phyloP scores from a whole-genome alignment of 1,140 invertebrate species.

The Triops cancriformis region DNA sequence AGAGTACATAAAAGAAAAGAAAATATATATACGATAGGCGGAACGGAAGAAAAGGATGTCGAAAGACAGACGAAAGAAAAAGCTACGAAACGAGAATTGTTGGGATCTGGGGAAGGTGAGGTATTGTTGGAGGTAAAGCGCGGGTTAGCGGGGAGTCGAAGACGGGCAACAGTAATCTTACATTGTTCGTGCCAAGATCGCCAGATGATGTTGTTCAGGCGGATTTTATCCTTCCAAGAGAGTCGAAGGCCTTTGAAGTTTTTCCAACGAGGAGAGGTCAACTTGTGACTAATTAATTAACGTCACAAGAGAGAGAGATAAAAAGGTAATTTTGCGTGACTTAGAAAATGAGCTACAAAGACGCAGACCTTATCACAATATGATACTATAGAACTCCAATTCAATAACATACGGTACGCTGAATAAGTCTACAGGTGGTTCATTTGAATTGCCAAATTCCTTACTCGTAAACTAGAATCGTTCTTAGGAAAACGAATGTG shows the following conservation, averaged over 20 bases:
- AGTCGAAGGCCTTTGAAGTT: slow-evolving; percentile 95
- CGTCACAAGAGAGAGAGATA: background rate
- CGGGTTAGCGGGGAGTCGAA: background rate
- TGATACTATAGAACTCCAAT: background rate
- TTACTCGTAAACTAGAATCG: too few relatives aligned
- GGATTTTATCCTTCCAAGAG: slow-evolving; percentile 95
- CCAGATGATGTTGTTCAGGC: slow-evolving; percentile 99
- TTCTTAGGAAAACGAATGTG: too few relatives aligned
- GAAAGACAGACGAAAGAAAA: too few relatives aligned
- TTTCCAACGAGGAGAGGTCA: slow-evolving; percentile 99
- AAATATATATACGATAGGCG: too few relatives aligned
- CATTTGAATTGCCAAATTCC: too few relatives aligned
- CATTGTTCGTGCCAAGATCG: slow-evolving; percentile 99
- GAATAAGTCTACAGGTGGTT: too few relatives aligned
- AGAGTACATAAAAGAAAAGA: too few relatives aligned
- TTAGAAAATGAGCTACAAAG: background rate
- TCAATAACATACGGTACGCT: too few relatives aligned
- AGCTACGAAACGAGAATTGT: too few relatives aligned
- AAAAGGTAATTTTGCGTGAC: background rate
- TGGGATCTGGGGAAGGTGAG: background rate
- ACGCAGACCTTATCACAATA: background rate
- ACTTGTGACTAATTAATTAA: slow-evolving; percentile 70
- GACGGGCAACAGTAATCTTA: slow-evolving; percentile 49
- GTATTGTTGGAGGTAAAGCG: background rate
- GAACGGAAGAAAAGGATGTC: too few relatives aligned